Evolutionary conservation across 2,888 invertebrate genomes (phyloP).

Genomic region (Aphidius colemani): DNA sequence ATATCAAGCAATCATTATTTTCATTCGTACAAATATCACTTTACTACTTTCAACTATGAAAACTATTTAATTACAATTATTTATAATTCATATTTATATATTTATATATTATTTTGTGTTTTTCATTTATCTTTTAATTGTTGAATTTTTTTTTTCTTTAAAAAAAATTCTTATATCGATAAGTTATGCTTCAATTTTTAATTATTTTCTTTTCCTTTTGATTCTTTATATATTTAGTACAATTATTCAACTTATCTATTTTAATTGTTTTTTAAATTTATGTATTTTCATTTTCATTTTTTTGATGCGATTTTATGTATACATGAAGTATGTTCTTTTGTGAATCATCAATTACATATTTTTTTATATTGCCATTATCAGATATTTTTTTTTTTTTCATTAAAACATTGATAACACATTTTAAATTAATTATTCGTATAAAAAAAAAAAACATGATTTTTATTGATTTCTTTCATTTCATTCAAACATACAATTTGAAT

Average conservation of each 20-base stretch:
- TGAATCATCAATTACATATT: too few species aligned
- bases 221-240: slow-evolving; percentile 31
- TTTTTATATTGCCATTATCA: slow-evolving; percentile 34
- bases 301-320: too few species aligned
- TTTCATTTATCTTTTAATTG: slow-evolving; percentile 13
- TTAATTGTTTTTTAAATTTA: too few species aligned
- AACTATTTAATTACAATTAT: slow-evolving; percentile 25
- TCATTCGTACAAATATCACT: slow-evolving; percentile 39
- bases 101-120: slow-evolving; percentile 9
- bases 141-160: slow-evolving; percentile 13
- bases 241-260: slow-evolving; percentile 21
- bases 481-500: slow-evolving; percentile 22
- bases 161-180: too few species aligned
- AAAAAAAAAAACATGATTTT: slow-evolving; percentile 28
- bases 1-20: slow-evolving; percentile 18
- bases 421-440: slow-evolving; percentile 32
- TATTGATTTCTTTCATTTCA: neutral
- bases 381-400: slow-evolving; percentile 22
- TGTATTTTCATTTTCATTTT: too few species aligned
- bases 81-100: slow-evolving; percentile 21
- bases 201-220: slow-evolving; percentile 26
- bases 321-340: too few species aligned
- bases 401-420: slow-evolving; percentile 34
- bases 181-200: too few species aligned
- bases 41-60: slow-evolving; percentile 31